These are phyloP conservation scores for Dicyrtoma fusca DNA, from an alignment of 2,888 invertebrate species.

Conservation along the genomic window DNA sequence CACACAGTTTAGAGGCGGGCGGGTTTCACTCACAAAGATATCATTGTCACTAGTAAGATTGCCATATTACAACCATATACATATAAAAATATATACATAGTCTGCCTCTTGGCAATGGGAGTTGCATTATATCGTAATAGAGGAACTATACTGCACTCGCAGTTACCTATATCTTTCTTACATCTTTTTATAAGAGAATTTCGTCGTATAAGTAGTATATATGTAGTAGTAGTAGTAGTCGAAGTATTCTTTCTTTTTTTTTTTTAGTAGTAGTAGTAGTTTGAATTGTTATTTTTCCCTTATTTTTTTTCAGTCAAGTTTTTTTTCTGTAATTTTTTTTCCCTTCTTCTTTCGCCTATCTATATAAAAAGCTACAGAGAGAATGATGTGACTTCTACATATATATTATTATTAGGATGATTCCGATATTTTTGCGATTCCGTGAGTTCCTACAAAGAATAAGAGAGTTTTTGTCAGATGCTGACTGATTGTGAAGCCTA, in stretches of 20 bases:
- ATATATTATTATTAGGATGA: background rate
- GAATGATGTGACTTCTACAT: too few relatives aligned
- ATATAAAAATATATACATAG: conserved; percentile 22
- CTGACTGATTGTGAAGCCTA: conserved; percentile 46
- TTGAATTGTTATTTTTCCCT: background rate
- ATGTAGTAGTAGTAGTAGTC: too few relatives aligned
- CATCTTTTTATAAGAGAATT: too few relatives aligned
- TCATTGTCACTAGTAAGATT: background rate
- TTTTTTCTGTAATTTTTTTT: background rate
- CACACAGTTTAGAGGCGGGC: too few relatives aligned
- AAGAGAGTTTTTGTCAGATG: conserved; percentile 42
- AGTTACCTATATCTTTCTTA: too few relatives aligned
- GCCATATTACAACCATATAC: conserved; percentile 11
- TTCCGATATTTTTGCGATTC: conserved; percentile 26
- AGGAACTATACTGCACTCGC: too few relatives aligned
- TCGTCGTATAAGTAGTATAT: too few relatives aligned
- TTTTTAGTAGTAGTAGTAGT: conserved; percentile 15
- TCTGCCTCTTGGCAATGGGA: too few relatives aligned
- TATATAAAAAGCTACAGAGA: background rate
- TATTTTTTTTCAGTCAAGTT: conserved; percentile 29
- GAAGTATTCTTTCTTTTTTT: background rate
- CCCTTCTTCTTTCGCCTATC: background rate
- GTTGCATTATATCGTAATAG: too few relatives aligned
- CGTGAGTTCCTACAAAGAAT: conserved; percentile 44
- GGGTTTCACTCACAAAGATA: too few relatives aligned